Evolutionary conservation across 2,113 vertebrate species (phyloP).

Genomic region (Malurus cyaneus): DNA sequence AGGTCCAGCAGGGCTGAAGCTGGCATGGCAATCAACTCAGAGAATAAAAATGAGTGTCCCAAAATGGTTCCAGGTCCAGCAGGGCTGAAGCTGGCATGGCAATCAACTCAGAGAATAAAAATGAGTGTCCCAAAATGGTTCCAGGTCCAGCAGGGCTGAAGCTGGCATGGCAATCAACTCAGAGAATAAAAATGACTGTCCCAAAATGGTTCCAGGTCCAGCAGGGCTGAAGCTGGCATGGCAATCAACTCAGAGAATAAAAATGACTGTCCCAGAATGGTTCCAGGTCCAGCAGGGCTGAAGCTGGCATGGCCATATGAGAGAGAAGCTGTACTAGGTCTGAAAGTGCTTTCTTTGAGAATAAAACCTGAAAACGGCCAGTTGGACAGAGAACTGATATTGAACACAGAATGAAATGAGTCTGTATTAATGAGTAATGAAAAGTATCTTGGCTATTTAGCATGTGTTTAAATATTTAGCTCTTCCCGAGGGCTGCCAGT

Average conservation of each 20-base stretch:
- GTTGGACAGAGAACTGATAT: neutral
- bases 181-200: neutral
- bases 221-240: neutral
- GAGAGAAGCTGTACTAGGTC: neutral
- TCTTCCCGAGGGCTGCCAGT: neutral
- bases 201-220: conserved; percentile 8
- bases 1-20: neutral
- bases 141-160: neutral
- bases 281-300: neutral
- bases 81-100: conserved; percentile 6
- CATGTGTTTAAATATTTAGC: neutral
- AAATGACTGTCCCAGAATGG: neutral
- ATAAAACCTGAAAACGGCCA: neutral
- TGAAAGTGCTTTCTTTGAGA: neutral
- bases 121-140: neutral
- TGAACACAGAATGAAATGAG: neutral
- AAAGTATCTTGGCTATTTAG: neutral
- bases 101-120: neutral
- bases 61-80: neutral
- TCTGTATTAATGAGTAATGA: neutral
- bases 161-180: neutral
- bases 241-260: conserved; percentile 27
- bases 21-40: neutral
- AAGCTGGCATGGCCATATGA: neutral
- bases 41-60: neutral